Percentiles rank a stretch among this genome's conserved stretches.
These are phyloP conservation scores for Gasterosteus nipponicus DNA, from an alignment of 2,113 vertebrate genomes.

Conservation along the genomic window DNA sequence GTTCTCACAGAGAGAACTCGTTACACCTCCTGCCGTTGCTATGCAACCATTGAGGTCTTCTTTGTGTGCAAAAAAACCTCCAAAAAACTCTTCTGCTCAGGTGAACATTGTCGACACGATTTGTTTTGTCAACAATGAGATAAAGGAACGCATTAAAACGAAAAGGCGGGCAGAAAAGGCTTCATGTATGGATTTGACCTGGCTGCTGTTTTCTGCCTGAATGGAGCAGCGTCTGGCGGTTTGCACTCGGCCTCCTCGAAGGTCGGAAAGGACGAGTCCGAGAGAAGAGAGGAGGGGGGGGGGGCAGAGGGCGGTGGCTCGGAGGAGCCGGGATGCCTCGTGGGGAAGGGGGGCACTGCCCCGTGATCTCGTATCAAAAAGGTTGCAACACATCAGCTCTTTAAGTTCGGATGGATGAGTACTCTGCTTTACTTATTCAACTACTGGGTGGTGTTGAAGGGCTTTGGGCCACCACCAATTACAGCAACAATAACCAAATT, in stretches of 20 bases:
- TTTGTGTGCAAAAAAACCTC: background rate
- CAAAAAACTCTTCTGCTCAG: background rate
- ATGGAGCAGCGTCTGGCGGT: background rate
- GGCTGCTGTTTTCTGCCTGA: background rate
- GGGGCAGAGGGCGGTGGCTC: background rate
- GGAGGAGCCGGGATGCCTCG: background rate
- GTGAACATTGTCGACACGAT: background rate
- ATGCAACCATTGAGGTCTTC: slow-evolving; percentile 18
- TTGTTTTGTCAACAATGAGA: background rate
- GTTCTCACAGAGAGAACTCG: background rate
- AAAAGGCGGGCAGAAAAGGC: background rate
- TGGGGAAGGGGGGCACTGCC: background rate
- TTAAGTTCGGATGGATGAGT: background rate
- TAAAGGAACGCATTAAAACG: background rate
- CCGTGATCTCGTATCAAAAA: background rate
- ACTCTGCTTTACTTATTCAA: background rate
- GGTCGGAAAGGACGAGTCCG: background rate
- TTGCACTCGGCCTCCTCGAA: slow-evolving; percentile 12
- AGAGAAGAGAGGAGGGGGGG: slow-evolving; percentile 17
- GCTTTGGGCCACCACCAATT: background rate
- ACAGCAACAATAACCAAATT: background rate
- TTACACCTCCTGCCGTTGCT: slow-evolving; percentile 27
- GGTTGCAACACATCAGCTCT: background rate
- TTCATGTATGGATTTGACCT: too few relatives aligned
- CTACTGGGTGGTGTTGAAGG: background rate